Evolutionary conservation across 2,888 invertebrate genomes (phyloP), one percentile per base, ranked within the genome.

Genomic region (Microctonus hyperodae): DNA sequence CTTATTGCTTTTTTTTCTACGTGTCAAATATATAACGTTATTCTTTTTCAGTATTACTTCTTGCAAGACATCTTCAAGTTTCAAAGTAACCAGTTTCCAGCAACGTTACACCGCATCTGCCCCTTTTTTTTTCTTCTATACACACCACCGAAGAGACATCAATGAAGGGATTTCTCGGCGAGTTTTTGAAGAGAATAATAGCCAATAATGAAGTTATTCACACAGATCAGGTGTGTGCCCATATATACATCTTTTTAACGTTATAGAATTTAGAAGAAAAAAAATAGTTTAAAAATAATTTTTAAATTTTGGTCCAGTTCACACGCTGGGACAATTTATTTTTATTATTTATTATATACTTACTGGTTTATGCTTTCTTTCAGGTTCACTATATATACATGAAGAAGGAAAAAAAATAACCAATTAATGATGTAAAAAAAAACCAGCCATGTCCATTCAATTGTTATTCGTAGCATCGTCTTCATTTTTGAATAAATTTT

Each of bases 61-160:
- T 51, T 31, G 16, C 55, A 31, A 33, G 55, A 6, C 25, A 55
- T 33, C 31, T 55, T 16, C 16, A n/a, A 44, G 44, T 44, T 44
- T 44, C 16, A 44, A 16, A 16, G 16, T 16, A 55, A 28, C 16
- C 31, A 28, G 31, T 55, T 28, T 55, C 22, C 48, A 44, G 40
- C 33, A 60, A 33, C 53, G 44, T 59, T 16, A 25, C 16, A 31
- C 44, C 7, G 40, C 65, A 65, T 65, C 65, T 65, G 65, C 55
- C 33, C 48, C 51, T 64, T 31, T 28, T 40, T 22, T 25, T 59
- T 58, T 56, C n/a, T 56, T 40, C 10, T 10, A 22, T 28, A 9
- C n/a, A 33, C 53, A 37, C 16, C 7, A 53, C 23, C 53, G 44
- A 37, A 23, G 16, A 25, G 20, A 28, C n/a, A 35, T 31, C 25